Base-by-base conservation (phyloP, 2,797 vertebrate species). In the Austrolebias charrua region DNA sequence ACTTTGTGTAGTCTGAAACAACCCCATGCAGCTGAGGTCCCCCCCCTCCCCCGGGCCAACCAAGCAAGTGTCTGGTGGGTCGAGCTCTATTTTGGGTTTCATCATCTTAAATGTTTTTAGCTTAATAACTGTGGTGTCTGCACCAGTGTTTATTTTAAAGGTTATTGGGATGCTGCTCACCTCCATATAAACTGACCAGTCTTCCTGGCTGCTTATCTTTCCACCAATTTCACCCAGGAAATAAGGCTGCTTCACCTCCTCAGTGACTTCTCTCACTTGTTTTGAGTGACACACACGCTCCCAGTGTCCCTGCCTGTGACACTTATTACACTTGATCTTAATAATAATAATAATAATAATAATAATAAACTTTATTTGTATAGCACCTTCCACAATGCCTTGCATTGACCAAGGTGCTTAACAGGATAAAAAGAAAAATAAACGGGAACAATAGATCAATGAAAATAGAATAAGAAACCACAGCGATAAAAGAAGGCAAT, bases 301-400 rank as follows among this genome's bases (percentile, higher is more conserved):
- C 16, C 44, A 46, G 7, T 46, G 44, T 46, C 44, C n/a, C 8
- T 46, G 16, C 7, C 9, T 46, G 7, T 18, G n/a, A 45, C 44
- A 45, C 44, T 45, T 45, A 45, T 45, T 45, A 46, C 16, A 46
- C 44, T 46, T 46, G 44, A n/a, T 46, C 44, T n/a, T 46, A n/a
- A n/a, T n/a, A n/a, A n/a, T n/a, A n/a, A n/a, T n/a, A n/a, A n/a
- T n/a, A n/a, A n/a, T n/a, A n/a, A n/a, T n/a, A n/a, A n/a, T n/a
- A n/a, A n/a, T n/a, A n/a, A n/a, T n/a, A n/a, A n/a, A n/a, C n/a
- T n/a, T n/a, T n/a, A n/a, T n/a, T n/a, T n/a, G n/a, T n/a, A n/a
- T n/a, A n/a, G n/a, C n/a, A n/a, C n/a, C n/a, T n/a, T n/a, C n/a
- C n/a, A n/a, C n/a, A n/a, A n/a, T n/a, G n/a, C n/a, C n/a, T n/a